Evolutionary conservation across 2,113 vertebrate genomes (phyloP).

Genomic region (Dromiciops gliroides): DNA sequence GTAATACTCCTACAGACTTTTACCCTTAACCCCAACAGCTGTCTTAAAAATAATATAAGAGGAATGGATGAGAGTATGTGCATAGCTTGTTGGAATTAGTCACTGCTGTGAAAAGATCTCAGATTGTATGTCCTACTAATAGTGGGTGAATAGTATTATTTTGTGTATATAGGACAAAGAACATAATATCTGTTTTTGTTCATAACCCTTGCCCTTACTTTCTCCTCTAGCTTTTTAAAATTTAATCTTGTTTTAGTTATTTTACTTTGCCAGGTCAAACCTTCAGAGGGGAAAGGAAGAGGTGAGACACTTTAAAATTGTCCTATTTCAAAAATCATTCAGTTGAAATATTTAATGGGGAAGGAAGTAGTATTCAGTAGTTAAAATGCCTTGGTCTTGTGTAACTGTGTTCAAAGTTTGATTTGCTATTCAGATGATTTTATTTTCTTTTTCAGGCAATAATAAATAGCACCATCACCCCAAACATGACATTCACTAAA

Average conservation of each 20-base stretch:
- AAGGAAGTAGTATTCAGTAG: not conserved
- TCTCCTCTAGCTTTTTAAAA: not conserved
- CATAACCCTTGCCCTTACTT: not conserved
- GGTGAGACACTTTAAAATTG: not conserved
- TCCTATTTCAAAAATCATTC: not conserved
- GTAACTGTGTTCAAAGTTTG: conserved; percentile 7
- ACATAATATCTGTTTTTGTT: not conserved
- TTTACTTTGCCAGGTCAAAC: not conserved
- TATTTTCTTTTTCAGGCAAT: conserved; percentile 91
- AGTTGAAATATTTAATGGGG: not conserved
- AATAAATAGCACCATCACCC: conserved; percentile 99
- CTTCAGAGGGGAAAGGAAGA: not conserved
- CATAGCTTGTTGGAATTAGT: not conserved
- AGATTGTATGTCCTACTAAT: not conserved
- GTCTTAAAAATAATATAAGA: not conserved
- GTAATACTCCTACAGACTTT: not conserved
- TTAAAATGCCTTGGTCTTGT: conserved; percentile 31
- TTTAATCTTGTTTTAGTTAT: not conserved
- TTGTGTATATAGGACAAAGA: not conserved
- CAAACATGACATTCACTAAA: conserved; percentile 99
- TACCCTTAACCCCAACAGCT: not conserved
- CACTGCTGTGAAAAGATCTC: not conserved
- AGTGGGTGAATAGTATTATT: not conserved
- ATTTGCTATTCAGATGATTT: conserved; percentile 9
- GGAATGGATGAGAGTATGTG: not conserved